Base-by-base conservation (phyloP, 2,113 vertebrate species). In the Polyodon spathula region DNA sequence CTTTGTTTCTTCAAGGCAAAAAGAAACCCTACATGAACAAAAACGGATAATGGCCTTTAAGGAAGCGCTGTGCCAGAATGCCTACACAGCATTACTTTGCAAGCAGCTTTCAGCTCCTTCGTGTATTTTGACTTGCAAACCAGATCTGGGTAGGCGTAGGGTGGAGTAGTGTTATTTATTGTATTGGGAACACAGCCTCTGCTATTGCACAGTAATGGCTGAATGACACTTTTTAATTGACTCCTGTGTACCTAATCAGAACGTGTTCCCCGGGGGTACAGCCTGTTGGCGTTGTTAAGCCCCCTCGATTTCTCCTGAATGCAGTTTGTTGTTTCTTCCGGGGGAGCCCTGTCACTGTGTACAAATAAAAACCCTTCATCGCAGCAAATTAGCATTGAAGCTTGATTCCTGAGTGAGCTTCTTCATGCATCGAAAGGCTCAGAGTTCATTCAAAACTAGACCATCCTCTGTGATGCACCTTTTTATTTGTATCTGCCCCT, bases 181-280 rank as follows among this genome's bases (percentile, higher is more conserved):
- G 40, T 43, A 17, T 44, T 9, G n/a, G 56, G 56, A 43, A 27
- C 27, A 58, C 8, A 5, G 7, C 40, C 41, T 44, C 9, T 3
- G 1, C 17, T 58, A 8, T 16, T 42, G 16, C 8, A 27, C 40
- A 58, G 40, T 37, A 41, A 44, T 58, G 17, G 4, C 42, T 16
- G 56, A 58, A 44, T 58, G 41, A 42, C 56, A 58, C 10, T 43
- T 58, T 58, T 16, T 43, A 42, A 44, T 44, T 58, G 16, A 15
- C 41, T 27, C 5, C 40, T 42, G 41, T 42, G n/a, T 17, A 42
- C 9, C 40, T 5, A 40, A 58, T 58, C 42, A 58, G 9, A 41
- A 17, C 37, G 10, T 15, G 14, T 37, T 8, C 41, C 16, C 56
- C 16, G 15, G 56, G 40, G 40, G 9, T 4, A 40, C 40, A 10